Evolutionary conservation across 1,140 invertebrate species (phyloP).

Genomic region (Popillia japonica): DNA sequence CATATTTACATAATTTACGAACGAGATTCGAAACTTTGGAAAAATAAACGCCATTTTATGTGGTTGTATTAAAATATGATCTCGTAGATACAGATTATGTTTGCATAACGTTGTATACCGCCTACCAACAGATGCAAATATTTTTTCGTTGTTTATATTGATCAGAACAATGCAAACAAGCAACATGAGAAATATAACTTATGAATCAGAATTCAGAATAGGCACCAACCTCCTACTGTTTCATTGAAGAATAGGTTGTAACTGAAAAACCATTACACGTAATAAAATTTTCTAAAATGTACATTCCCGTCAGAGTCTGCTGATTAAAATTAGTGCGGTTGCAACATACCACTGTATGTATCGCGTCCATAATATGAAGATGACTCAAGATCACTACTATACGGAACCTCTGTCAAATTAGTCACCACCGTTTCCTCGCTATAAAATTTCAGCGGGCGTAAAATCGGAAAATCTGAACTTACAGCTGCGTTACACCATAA

Average conservation of each 20-base stretch:
- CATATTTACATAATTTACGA: conserved; percentile 9
- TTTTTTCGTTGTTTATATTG: conserved; percentile 12
- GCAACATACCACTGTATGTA: not conserved
- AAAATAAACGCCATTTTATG: not conserved
- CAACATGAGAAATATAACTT: no score
- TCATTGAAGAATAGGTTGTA: no score
- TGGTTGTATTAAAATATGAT: conserved; percentile 7
- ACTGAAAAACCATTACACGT: no score
- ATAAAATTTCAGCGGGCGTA: not conserved
- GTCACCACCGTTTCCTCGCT: not conserved
- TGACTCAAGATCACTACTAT: not conserved
- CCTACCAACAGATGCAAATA: not conserved
- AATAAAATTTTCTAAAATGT: no score
- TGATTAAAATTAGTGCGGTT: not conserved
- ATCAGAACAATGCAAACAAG: no score
- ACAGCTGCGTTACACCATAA: conserved; percentile 26
- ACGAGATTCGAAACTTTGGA: not conserved
- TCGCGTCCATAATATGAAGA: not conserved
- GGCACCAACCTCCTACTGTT: no score
- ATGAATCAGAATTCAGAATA: no score
- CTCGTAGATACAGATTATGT: conserved; percentile 11
- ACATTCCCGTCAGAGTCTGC: not conserved
- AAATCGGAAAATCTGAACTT: not conserved
- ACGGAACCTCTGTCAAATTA: conserved; percentile 11
- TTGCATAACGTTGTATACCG: not conserved